phyloP scores from a whole-genome alignment of 2,113 vertebrate genomes.

The Odocoileus hemionus region DNA sequence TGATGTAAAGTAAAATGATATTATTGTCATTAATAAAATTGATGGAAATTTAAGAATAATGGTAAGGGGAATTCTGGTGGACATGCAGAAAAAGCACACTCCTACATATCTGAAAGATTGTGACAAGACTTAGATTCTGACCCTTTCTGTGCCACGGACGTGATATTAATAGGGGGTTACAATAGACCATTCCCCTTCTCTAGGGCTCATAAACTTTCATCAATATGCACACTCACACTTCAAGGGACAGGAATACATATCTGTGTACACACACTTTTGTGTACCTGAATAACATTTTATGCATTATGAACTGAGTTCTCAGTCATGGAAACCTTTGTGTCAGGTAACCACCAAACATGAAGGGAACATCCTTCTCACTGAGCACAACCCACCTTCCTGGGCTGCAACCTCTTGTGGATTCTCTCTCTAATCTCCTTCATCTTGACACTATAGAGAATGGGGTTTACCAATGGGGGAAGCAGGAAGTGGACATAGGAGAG shows the following conservation, averaged over 20 bases:
- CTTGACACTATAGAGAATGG: constrained; percentile 66
- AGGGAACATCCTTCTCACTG: background rate
- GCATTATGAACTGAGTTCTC: background rate
- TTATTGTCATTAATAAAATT: background rate
- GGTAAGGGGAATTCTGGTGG: background rate
- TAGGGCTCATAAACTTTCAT: background rate
- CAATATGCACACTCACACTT: background rate
- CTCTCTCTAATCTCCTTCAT: constrained; percentile 63
- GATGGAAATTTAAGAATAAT: background rate
- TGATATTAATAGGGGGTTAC: background rate
- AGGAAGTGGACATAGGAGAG: constrained; percentile 69
- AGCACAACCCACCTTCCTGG: constrained; percentile 10
- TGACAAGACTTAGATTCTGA: background rate
- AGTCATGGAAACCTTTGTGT: background rate
- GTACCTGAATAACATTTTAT: background rate
- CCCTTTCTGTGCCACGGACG: background rate
- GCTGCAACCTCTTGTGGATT: constrained; percentile 46
- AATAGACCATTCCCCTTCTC: background rate
- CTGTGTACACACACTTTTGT: background rate
- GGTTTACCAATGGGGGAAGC: constrained; percentile 70
- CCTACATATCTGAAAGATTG: background rate
- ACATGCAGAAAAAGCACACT: background rate
- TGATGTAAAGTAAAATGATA: background rate
- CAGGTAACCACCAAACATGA: background rate
- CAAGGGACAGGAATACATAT: background rate